Base-by-base conservation (phyloP, 1,140 invertebrate species). In the Anoplolepis gracilipes region DNA sequence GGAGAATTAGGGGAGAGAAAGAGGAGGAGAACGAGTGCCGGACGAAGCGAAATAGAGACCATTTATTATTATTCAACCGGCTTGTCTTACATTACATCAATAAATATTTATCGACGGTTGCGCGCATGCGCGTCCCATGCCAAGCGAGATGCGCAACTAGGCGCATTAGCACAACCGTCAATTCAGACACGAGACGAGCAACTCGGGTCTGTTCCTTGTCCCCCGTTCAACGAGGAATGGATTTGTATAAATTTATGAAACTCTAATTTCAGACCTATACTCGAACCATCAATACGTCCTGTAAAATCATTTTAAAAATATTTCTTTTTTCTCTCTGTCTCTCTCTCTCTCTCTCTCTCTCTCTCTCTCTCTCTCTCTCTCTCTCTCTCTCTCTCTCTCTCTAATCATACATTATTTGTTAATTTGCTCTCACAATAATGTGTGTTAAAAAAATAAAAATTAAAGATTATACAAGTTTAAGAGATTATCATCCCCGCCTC, bases 31-130 rank as follows among this genome's bases (percentile, higher is more conserved):
- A 28, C 28, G 19, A n/a, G 49, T 67, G 75, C 6, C 49, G 49
- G n/a, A 49, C 55, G 53, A 49, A 42, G 77, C 64, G 65, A 79
- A 85, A 72, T 59, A 55, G 72, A 85, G 81, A 75, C 72, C 65
- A 87, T 90, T 90, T 90, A 90, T 87, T 87, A 85, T 90, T 85
- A 87, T 89, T 90, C 85, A 82, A 22, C 85, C 61, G 87, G 82
- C 88, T 90, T 76, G 85, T 75, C 88, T 89, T 87, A 85, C 88
- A 79, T 89, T 87, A 85, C 88, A 85, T 90, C 90, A 77, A 92
- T 92, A 92, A 92, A 92, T 92, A 92, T 92, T 92, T 92, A 91
- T 92, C 64, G 91, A 67, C 67, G 55, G 82, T 78, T 28, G 84
- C 28, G 85, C 90, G 85, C 82, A 72, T 85, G 89, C 86, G 82